Percentiles rank a stretch among this genome's conserved stretches.
Conservation (phyloP, 2,113 vertebrate genomes). For the Sapajus apella region DNA sequence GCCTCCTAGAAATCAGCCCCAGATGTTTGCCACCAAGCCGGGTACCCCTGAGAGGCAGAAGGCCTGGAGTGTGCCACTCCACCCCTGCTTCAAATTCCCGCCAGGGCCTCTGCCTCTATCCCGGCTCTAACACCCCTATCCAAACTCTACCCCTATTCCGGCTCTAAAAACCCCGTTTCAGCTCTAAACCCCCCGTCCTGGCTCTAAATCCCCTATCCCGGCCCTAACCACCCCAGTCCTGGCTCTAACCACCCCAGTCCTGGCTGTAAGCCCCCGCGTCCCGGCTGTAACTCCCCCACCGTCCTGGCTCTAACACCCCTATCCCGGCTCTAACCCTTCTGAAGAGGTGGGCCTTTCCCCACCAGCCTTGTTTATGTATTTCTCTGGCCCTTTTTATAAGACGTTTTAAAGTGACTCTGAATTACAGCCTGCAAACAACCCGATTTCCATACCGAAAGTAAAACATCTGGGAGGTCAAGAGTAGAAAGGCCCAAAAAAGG, state of each 20-base stretch:
- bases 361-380: neutral
- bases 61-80: neutral
- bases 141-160: neutral
- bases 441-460: neutral
- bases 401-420: neutral
- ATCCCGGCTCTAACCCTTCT: no score
- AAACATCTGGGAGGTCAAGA: neutral
- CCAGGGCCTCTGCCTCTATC: neutral
- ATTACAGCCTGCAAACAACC: neutral
- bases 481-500: neutral
- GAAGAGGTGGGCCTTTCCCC: neutral
- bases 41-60: neutral
- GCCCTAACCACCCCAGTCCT: no score
- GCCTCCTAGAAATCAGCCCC: neutral
- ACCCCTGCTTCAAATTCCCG: neutral
- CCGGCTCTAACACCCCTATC: accelerated
- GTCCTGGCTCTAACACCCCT: no score
- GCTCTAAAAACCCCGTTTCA: accelerated
- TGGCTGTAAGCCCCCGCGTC: accelerated
- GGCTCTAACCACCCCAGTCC: no score
- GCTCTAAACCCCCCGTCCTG: no score
- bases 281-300: accelerated
- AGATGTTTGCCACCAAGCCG: neutral
- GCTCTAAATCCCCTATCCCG: no score
- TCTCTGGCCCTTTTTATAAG: neutral